Evolutionary conservation across 2,113 vertebrate genomes (phyloP).

Genomic region (Columbina picui): DNA sequence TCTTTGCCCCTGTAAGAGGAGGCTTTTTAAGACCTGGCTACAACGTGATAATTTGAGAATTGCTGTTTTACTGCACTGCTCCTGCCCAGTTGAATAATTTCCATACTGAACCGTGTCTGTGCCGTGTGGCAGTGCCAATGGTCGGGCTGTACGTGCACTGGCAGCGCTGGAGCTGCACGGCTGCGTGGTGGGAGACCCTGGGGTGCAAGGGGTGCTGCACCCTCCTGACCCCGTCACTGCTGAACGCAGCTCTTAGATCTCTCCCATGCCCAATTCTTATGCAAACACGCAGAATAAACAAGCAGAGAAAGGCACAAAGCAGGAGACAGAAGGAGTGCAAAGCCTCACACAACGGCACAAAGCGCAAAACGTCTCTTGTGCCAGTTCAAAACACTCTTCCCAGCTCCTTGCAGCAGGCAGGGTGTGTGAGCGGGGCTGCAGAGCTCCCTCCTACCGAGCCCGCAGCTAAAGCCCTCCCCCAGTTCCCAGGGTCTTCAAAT

Average conservation of each 20-base stretch:
- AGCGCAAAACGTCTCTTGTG: background rate
- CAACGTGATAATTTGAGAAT: background rate
- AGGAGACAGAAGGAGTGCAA: background rate
- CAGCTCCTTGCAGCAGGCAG: background rate
- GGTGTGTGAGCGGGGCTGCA: background rate
- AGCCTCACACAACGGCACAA: background rate
- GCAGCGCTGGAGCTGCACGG: background rate
- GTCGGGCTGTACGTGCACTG: rapidly evolving
- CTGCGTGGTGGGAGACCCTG: background rate
- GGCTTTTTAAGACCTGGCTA: background rate
- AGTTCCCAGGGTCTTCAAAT: slow-evolving; percentile 72
- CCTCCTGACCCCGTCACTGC: background rate
- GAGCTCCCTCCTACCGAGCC: slow-evolving; percentile 43
- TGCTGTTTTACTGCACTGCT: background rate
- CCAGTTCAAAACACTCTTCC: background rate
- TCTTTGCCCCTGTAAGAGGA: background rate
- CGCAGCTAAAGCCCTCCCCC: slow-evolving; percentile 56
- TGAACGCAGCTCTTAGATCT: background rate
- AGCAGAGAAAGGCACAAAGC: background rate
- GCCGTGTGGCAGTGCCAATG: background rate
- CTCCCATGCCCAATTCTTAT: background rate
- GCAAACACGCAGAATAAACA: background rate
- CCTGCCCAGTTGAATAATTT: background rate
- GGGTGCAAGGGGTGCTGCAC: background rate
- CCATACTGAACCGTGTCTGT: background rate